Evolutionary conservation across 2,113 vertebrate genomes (phyloP).

Genomic region (Cochlearius cochlearius): DNA sequence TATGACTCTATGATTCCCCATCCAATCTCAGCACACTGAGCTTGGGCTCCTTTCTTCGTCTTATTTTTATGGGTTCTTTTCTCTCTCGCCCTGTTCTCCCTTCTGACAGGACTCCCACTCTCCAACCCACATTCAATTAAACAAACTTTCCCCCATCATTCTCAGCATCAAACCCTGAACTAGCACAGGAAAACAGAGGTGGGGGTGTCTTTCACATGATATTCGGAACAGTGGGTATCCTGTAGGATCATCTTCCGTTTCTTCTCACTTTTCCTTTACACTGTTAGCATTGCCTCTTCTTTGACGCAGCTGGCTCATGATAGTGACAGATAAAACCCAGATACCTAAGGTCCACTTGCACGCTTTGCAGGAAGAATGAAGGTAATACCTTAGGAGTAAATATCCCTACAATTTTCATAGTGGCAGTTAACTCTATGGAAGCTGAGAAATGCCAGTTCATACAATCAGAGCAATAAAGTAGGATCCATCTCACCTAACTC

Average conservation of each 20-base stretch:
- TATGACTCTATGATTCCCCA: too few species aligned
- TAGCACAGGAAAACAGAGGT: neutral
- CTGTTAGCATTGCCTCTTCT: neutral
- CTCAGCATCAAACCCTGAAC: neutral
- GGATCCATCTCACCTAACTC: neutral
- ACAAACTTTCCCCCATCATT: neutral
- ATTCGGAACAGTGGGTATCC: neutral
- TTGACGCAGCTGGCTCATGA: neutral
- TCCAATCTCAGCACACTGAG: neutral
- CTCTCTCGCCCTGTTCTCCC: neutral
- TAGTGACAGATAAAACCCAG: fast-evolving
- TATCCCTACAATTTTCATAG: neutral
- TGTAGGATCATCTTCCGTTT: neutral
- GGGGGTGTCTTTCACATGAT: neutral
- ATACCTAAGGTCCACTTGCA: neutral
- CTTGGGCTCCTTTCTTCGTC: neutral
- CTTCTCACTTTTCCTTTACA: fast-evolving
- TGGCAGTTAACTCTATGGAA: neutral
- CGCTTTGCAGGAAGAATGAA: neutral
- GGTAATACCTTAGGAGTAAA: neutral
- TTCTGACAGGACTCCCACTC: neutral
- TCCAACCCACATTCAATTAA: neutral
- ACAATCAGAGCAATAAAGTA: neutral
- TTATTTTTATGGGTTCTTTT: neutral
- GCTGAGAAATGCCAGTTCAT: neutral